phyloP scores from a whole-genome alignment of 2,797 vertebrate species.

The Muscicapa striata region DNA sequence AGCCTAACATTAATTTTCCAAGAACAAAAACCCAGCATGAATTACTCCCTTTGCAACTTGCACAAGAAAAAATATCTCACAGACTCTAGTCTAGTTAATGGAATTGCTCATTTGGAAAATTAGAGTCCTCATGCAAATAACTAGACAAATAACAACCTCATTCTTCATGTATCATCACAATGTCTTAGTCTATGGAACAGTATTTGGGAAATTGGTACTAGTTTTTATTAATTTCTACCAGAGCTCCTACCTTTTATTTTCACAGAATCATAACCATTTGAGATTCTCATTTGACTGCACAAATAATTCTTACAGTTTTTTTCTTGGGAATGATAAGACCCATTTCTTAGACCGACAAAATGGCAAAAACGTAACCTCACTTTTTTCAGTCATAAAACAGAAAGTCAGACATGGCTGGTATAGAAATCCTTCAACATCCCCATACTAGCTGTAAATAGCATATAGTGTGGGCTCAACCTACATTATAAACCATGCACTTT shows the following conservation, averaged over 20 bases:
- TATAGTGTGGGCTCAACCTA: background rate
- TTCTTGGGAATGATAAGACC: background rate
- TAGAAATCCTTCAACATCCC: background rate
- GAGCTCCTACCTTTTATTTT: background rate
- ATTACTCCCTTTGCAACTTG: background rate
- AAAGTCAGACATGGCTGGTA: background rate
- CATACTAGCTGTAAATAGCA: background rate
- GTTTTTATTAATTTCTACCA: background rate
- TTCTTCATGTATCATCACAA: background rate
- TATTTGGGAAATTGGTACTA: background rate
- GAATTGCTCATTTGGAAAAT: conserved; percentile 52
- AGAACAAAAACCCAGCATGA: background rate
- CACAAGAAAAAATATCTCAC: background rate
- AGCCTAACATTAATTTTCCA: background rate
- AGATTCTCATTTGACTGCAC: background rate
- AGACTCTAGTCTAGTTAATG: background rate
- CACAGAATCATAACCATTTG: background rate
- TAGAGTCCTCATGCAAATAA: conserved; percentile 37
- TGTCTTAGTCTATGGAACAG: background rate
- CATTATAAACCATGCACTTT: background rate
- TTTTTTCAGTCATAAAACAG: background rate
- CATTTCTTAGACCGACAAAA: background rate
- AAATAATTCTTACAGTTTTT: background rate
- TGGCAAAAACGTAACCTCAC: background rate
- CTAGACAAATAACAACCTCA: conserved; percentile 9